These are phyloP conservation scores for Poeciliopsis paucimaculata DNA, from an alignment of 2,797 vertebrate species.

Conservation along the genomic window DNA sequence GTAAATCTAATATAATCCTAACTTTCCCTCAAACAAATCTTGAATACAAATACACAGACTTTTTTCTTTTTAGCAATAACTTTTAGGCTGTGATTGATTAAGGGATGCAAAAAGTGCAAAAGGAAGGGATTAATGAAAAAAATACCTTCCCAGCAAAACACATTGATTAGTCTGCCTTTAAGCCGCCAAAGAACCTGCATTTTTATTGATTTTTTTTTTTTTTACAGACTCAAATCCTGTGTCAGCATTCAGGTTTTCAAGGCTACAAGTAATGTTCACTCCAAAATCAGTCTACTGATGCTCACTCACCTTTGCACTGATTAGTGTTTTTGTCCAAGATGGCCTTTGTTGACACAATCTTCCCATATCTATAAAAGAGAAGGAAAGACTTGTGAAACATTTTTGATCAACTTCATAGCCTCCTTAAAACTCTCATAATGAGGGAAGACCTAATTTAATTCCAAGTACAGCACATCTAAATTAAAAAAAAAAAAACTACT, in stretches of 20 bases:
- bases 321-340: conserved; percentile 99
- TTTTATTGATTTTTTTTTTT: conserved; percentile 19
- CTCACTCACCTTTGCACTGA: conserved; percentile 95
- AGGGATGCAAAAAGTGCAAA: conserved; percentile 15
- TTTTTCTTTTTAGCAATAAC: conserved; percentile 17
- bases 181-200: conserved; percentile 37
- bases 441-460: not conserved
- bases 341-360: conserved; percentile 99
- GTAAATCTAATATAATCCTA: not conserved
- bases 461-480: not conserved
- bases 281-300: not conserved
- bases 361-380: conserved; percentile 88
- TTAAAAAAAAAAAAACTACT: not conserved
- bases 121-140: conserved; percentile 27
- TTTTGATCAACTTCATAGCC: conserved; percentile 12
- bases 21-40: conserved; percentile 11
- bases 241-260: conserved; percentile 16
- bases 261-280: not conserved
- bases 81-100: conserved; percentile 33
- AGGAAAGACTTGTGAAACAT: conserved; percentile 35
- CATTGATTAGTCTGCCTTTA: conserved; percentile 27
- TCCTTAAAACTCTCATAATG: not conserved
- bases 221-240: conserved; percentile 23
- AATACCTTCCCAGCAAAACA: conserved; percentile 10
- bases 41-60: conserved; percentile 14